Base-by-base conservation (phyloP, 2,888 invertebrate species). In the Erebia epiphron region DNA sequence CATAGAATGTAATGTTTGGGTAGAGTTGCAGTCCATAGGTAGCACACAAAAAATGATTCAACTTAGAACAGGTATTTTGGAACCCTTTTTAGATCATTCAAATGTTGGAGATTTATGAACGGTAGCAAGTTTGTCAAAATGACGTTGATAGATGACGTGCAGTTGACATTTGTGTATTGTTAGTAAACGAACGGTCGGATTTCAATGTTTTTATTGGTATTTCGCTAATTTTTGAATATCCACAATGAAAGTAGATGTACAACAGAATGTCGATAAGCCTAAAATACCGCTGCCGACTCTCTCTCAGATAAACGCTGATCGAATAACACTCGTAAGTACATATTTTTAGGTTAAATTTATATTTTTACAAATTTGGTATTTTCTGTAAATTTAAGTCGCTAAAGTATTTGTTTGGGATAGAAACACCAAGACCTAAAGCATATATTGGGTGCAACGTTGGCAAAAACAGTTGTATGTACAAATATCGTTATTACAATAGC, bases 221-320 rank as follows among this genome's bases (percentile, higher is more conserved):
- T 66, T 49, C 46, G 26, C 21, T 49, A 49, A 62, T 64, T 41
- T 18, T 18, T 21, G 11, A 61, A 66, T 43, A 57, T 49, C 68
- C 76, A 87, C 78, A 75, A 92, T 92, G 91, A 92, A 92, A 81
- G 79, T 75, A 10, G 92, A 92, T 52, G 74, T 80, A 26, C 80
- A 82, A 49, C 76, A 82, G 62, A 72, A 87, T 35, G 78, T 85
- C 13, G 91, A 92, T 69, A 92, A 93, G 80, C 87, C 91, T 18
- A 94, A 94, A 88, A 88, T 94, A 81, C 94, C 95, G 14, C 94
- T 96, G 63, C 97, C 96, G 14, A 98, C 98, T 0, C 96, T 98
- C 43, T 97, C 98, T 73, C 98, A 98, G 91, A 97, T 98, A 68
- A 98, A 97, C 88, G 94, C 97, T 1, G 98, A 99, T 86, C 94